Percentiles rank a stretch among this genome's conserved stretches.
Evolutionary conservation across 2,888 invertebrate species (phyloP).

Genomic region (Nomada flava): DNA sequence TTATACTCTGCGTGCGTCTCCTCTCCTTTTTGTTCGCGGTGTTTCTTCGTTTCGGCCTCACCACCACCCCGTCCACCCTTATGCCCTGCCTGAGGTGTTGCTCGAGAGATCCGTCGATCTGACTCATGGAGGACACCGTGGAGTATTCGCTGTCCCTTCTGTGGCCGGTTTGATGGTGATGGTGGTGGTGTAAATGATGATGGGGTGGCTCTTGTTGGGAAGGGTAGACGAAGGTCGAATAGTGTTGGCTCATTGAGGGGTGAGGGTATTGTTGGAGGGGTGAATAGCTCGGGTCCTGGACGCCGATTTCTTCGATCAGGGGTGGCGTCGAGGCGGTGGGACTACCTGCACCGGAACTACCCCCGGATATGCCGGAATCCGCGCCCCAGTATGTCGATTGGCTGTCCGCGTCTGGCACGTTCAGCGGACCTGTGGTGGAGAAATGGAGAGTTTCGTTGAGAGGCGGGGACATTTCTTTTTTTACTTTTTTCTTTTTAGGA

Average conservation of each 20-base stretch:
- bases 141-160: conserved; percentile 62
- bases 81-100: conserved; percentile 69
- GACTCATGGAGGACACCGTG: conserved; percentile 41
- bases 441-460: conserved; percentile 42
- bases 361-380: conserved; percentile 82
- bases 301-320: conserved; percentile 81
- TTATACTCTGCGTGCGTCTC: conserved; percentile 96
- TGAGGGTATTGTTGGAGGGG: conserved; percentile 73
- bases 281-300: conserved; percentile 77
- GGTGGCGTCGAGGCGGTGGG: conserved; percentile 82
- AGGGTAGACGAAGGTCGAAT: conserved; percentile 67
- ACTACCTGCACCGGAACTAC: conserved; percentile 82
- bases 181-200: conserved; percentile 62
- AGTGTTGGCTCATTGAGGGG: conserved; percentile 67
- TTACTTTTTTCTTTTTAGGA: neutral
- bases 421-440: conserved; percentile 65
- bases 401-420: conserved; percentile 77
- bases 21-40: conserved; percentile 98
- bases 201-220: conserved; percentile 59
- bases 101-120: conserved; percentile 50
- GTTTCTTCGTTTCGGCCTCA: conserved; percentile 88
- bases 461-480: neutral
- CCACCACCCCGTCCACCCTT: conserved; percentile 61
- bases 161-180: conserved; percentile 46
- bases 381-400: conserved; percentile 82